Evolutionary conservation across 2,888 invertebrate species (phyloP), one percentile per base, ranked within the genome.

Genomic region (Microchrysa polita): DNA sequence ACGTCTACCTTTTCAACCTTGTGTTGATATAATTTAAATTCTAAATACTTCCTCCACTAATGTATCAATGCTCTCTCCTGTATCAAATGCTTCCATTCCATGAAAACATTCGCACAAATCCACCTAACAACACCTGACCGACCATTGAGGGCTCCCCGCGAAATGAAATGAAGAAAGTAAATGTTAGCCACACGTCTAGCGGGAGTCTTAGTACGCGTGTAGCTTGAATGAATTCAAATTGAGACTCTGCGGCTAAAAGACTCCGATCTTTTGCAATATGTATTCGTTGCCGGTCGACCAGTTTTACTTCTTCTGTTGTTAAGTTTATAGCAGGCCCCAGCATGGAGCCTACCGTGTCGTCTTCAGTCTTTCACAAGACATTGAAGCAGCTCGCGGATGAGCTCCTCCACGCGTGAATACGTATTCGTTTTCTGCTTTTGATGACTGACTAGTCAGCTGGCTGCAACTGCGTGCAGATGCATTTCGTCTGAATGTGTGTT

Each of bases 161-260:
- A 18, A 67, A 53, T 40, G 27, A 69, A 69, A 69, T 34, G 27
- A 34, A 69, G 69, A 69, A 69, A 69, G 69, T 69, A 55, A 69
- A n/a, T n/a, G 57, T 55, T 55, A 14, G 40, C 9, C 16, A 14
- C 27, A 23, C n/a, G 14, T 40, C 14, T 34, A 69, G 57, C 55
- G 69, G 69, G 69, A 55, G 55, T 69, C 44, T 7, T 44, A 42
- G 44, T 65, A 65, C 5, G 5, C 34, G 23, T 52, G 16, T 16
- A 53, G 40, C 27, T 53, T 52, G 53, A 53, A 67, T 57, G 55
- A 40, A 57, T 20, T 7, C 7, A 5, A 67, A 52, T 14, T 44
- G 65, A 22, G 44, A 18, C 67, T 34, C n/a, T 5, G 22, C 44
- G 27, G 16, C 14, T 55, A 34, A n/a, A 55, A 55, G 20, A 48